Percentiles rank a stretch among this genome's conserved stretches.
These are phyloP conservation scores for Alcedo atthis DNA, from an alignment of 2,797 vertebrate species.

Conservation along the genomic window DNA sequence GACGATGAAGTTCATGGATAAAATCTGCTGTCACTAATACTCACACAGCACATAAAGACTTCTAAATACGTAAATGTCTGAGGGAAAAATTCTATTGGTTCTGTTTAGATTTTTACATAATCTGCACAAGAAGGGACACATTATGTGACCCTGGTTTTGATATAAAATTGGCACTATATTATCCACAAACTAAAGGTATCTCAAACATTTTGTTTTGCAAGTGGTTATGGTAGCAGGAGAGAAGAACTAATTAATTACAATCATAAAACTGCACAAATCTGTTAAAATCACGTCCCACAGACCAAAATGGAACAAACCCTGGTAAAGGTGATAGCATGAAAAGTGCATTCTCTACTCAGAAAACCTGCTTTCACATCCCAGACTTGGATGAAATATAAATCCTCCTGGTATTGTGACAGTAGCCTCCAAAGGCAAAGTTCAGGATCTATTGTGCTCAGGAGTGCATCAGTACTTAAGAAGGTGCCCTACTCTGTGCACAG, in stretches of 20 bases:
- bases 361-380: not conserved
- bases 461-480: not conserved
- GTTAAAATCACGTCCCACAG: not conserved
- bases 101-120: constrained; percentile 28
- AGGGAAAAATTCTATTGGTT: not conserved
- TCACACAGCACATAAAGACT: not conserved
- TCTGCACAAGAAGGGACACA: constrained; percentile 16
- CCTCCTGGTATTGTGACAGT: not conserved
- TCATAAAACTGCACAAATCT: not conserved
- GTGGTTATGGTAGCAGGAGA: not conserved
- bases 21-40: not conserved
- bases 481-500: not conserved
- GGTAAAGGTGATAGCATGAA: not conserved
- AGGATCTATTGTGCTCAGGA: not conserved
- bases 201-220: constrained; percentile 35
- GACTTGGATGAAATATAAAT: not conserved
- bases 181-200: constrained; percentile 19
- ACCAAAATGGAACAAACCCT: not conserved
- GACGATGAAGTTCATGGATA: not conserved
- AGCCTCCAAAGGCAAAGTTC: not conserved
- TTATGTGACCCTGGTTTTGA: not conserved
- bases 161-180: not conserved
- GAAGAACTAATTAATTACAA: not conserved
- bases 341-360: not conserved
- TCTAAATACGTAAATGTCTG: not conserved